Percentiles rank a stretch among this genome's conserved stretches.
Conservation (phyloP, 2,113 vertebrate genomes). For the Atherinomorus stipes region DNA sequence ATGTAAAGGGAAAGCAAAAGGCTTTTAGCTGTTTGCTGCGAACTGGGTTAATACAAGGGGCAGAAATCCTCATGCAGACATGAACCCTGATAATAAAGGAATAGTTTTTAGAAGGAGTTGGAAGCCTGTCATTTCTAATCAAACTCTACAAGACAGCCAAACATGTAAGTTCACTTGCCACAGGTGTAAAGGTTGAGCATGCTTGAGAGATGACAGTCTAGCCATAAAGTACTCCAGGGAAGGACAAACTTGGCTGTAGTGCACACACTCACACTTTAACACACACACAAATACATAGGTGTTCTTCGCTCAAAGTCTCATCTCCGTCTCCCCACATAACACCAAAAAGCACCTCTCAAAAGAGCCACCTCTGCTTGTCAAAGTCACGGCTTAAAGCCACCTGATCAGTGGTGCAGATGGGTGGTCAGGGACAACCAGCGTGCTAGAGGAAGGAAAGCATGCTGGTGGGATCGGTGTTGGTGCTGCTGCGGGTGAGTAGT, state of each 20-base stretch:
- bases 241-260: constrained; percentile 27
- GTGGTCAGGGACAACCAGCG: constrained; percentile 55
- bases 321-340: constrained; percentile 39
- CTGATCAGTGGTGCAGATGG: constrained; percentile 78
- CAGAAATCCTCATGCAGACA: not conserved
- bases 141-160: constrained; percentile 44
- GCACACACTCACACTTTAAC: constrained; percentile 4
- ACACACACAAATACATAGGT: constrained; percentile 6
- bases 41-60: not conserved
- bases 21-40: not conserved
- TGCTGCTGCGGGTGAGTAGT: not conserved
- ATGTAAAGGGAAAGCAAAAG: too few species aligned
- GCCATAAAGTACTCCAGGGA: constrained; percentile 31
- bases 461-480: not conserved
- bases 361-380: constrained; percentile 66
- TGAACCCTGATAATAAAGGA: too few species aligned
- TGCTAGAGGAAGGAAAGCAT: not conserved
- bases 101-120: not conserved
- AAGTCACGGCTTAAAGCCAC: constrained; percentile 48
- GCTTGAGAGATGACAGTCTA: constrained; percentile 52
- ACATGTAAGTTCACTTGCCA: constrained; percentile 45
- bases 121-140: constrained; percentile 49
- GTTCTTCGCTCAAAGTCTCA: constrained; percentile 24
- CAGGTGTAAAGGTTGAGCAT: constrained; percentile 34
- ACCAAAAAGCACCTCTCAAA: constrained; percentile 63